Evolutionary conservation across 1,140 invertebrate genomes (phyloP).

Genomic region (Drosophila funebris): DNA sequence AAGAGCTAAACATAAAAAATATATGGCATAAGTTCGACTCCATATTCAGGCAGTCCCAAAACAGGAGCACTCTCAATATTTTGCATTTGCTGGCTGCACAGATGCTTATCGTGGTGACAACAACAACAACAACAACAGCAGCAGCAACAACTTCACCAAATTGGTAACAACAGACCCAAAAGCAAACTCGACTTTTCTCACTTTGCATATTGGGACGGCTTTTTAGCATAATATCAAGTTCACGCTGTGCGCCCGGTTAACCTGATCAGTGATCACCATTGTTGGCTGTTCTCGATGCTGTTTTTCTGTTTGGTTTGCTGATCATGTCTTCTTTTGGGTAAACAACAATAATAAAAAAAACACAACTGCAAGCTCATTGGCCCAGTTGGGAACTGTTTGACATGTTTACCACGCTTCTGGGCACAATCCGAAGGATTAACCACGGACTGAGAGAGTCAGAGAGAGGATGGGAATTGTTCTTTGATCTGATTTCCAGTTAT

Average conservation of each 20-base stretch:
- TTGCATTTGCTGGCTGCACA: slow-evolving; percentile 31
- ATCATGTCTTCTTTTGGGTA: slow-evolving; percentile 66
- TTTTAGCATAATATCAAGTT: slow-evolving; percentile 55
- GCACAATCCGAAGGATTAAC: slow-evolving; percentile 27
- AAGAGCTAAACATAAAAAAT: slow-evolving; percentile 3
- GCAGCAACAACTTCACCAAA: slow-evolving; percentile 53
- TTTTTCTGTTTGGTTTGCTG: slow-evolving; percentile 21
- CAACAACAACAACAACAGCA: slow-evolving; percentile 25
- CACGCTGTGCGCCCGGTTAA: slow-evolving; percentile 44
- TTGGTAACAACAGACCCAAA: slow-evolving; percentile 45
- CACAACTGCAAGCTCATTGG: slow-evolving; percentile 46
- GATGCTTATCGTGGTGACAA: slow-evolving; percentile 74
- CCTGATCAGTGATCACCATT: slow-evolving; percentile 56
- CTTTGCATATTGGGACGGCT: slow-evolving; percentile 64
- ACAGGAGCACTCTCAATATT: slow-evolving; percentile 62
- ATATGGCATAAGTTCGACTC: slow-evolving; percentile 16
- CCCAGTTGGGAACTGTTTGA: slow-evolving; percentile 63
- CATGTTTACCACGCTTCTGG: slow-evolving; percentile 51
- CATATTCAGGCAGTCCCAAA: slow-evolving; percentile 33
- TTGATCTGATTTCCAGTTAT: slow-evolving; percentile 45
- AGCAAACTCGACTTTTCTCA: slow-evolving; percentile 34
- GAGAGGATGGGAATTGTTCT: no score
- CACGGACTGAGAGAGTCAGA: not conserved
- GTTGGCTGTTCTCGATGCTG: slow-evolving; percentile 36
- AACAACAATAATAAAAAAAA: slow-evolving; percentile 16